Evolutionary conservation across 2,113 vertebrate species (phyloP).

Genomic region (Stomatorhinus ivindoensis): DNA sequence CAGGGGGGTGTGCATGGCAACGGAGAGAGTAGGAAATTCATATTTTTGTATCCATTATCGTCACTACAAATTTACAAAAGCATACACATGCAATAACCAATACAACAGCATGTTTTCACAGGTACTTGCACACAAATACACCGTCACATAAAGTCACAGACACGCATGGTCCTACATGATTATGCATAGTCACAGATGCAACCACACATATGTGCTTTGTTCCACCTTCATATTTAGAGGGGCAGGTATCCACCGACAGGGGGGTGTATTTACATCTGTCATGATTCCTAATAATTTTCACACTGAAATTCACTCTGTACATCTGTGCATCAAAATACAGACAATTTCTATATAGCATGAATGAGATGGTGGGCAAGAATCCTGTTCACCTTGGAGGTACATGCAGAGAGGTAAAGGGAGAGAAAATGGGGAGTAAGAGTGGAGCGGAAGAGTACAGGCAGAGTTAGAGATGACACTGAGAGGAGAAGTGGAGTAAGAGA

Average conservation of each 20-base stretch:
- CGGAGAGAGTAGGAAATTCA: background rate
- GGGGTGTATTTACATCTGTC: background rate
- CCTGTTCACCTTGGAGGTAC: background rate
- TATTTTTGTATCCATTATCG: conserved; percentile 6
- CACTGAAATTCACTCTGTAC: background rate
- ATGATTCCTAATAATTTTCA: background rate
- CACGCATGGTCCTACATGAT: background rate
- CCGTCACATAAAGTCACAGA: background rate
- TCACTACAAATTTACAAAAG: background rate
- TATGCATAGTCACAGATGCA: background rate
- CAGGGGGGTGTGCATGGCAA: background rate
- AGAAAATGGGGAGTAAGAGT: background rate
- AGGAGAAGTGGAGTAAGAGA: background rate
- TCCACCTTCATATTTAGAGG: background rate
- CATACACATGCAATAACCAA: background rate
- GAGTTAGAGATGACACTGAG: background rate
- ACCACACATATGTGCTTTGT: background rate
- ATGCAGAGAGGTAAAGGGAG: background rate
- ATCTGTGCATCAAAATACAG: background rate
- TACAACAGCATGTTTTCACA: background rate
- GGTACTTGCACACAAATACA: background rate
- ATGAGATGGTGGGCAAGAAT: background rate
- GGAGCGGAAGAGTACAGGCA: background rate
- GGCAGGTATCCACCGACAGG: background rate
- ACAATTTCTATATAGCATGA: background rate